These are phyloP conservation scores for Lasius platythorax DNA, from an alignment of 2,888 invertebrate genomes.

Conservation along the genomic window DNA sequence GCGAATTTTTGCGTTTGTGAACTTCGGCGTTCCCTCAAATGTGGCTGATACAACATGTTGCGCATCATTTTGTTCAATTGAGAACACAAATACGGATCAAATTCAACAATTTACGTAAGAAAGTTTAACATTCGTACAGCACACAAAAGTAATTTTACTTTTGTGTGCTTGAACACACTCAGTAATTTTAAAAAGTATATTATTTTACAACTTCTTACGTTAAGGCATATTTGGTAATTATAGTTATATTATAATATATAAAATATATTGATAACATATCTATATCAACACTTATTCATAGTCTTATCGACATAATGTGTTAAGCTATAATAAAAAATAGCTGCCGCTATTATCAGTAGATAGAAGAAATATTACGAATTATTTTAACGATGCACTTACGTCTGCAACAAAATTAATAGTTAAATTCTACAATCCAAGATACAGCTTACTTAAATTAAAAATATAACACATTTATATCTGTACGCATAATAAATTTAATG, in stretches of 20 bases:
- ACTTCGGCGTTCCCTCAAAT: not conserved
- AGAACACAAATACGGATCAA: not conserved
- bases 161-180: not conserved
- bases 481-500: not conserved
- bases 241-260: not conserved
- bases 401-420: not conserved
- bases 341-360: not conserved
- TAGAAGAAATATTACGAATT: not conserved
- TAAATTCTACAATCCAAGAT: not conserved
- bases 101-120: slow-evolving; percentile 3
- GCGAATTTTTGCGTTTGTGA: not conserved
- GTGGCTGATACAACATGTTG: not conserved
- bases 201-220: not conserved
- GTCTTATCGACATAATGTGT: not conserved
- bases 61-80: not conserved
- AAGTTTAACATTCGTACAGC: not conserved
- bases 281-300: not conserved
- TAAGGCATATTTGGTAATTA: not conserved
- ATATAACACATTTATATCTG: not conserved
- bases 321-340: not conserved
- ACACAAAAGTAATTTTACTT: not conserved
- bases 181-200: not conserved
- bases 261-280: not conserved
- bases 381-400: not conserved
- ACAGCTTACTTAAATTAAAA: not conserved